A percentile compares a stretch with the other conserved stretches of the same genome.
Evolutionary conservation across 92 coral and sea anemone species (phyloP).

Genomic region (Anthopleura xanthogrammica): DNA sequence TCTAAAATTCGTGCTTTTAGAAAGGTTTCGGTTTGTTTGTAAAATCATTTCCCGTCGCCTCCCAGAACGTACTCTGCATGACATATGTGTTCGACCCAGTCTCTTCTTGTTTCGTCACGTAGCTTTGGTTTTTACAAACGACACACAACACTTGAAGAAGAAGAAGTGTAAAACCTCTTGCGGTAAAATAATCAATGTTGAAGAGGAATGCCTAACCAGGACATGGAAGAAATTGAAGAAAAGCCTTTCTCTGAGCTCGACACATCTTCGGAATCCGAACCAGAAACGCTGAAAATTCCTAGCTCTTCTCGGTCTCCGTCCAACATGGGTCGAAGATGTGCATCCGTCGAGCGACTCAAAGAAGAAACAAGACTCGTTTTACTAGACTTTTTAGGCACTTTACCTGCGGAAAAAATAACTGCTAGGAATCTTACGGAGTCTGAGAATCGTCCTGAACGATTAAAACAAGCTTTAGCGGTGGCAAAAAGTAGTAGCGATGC

Average conservation of each 20-base stretch:
- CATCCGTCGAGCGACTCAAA: slow-evolving; percentile 77
- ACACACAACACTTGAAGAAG: slow-evolving; percentile 1
- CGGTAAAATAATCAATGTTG: slow-evolving; percentile 7
- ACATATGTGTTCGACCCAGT: slow-evolving; percentile 3
- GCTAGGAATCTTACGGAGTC: slow-evolving; percentile 67
- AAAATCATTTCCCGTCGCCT: slow-evolving; percentile 15
- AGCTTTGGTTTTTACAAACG: neutral
- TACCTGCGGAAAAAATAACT: slow-evolving; percentile 78
- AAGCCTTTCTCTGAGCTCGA: slow-evolving; percentile 22
- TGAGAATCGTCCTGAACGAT: slow-evolving; percentile 50
- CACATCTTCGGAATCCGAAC: slow-evolving; percentile 31
- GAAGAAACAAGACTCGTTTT: slow-evolving; percentile 95
- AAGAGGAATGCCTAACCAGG: slow-evolving; percentile 37
- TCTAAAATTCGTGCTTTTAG: neutral
- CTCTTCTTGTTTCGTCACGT: slow-evolving; percentile 4
- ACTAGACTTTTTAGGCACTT: slow-evolving; percentile 73
- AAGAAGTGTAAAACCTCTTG: neutral
- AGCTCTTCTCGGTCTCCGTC: neutral
- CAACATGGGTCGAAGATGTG: slow-evolving; percentile 31
- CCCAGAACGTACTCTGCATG: neutral
- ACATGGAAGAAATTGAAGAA: slow-evolving; percentile 22
- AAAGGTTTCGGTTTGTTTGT: neutral
- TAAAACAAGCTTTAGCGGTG: slow-evolving; percentile 43
- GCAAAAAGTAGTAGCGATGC: slow-evolving; percentile 92
- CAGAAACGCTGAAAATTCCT: slow-evolving; percentile 33